Conservation (phyloP, 2,113 vertebrate genomes). For the Psephotus haematonotus region DNA sequence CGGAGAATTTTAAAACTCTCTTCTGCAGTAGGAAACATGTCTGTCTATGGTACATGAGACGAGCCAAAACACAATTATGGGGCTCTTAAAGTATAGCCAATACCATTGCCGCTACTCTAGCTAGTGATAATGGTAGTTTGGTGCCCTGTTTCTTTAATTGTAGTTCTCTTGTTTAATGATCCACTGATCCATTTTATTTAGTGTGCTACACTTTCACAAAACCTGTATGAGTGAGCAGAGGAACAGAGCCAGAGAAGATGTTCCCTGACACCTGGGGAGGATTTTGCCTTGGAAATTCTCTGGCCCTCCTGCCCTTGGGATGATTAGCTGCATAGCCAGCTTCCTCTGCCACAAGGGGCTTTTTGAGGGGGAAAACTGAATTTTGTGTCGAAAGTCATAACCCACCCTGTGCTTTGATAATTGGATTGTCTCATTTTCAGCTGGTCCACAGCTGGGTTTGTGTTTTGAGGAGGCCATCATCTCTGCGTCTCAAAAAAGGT, state of each 20-base stretch:
- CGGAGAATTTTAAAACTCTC: neutral
- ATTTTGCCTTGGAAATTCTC: neutral
- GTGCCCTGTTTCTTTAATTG: neutral
- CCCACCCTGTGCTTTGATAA: neutral
- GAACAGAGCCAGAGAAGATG: neutral
- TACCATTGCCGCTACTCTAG: neutral
- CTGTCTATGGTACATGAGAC: neutral
- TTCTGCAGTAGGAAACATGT: neutral
- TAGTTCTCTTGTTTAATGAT: neutral
- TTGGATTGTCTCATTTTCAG: neutral
- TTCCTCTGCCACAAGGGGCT: neutral
- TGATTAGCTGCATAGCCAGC: neutral
- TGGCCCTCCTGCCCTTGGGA: fast-evolving
- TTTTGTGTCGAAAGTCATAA: neutral
- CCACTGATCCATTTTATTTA: neutral
- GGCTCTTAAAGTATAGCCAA: neutral
- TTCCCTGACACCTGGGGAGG: neutral
- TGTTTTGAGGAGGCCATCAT: neutral
- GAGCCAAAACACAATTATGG: neutral
- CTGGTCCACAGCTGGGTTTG: neutral
- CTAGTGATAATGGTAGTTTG: neutral
- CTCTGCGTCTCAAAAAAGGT: neutral
- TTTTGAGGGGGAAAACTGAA: neutral
- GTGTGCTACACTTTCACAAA: neutral
- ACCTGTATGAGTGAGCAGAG: neutral